Base-by-base conservation (phyloP, 2,113 vertebrate species). In the Cromileptes altivelis region DNA sequence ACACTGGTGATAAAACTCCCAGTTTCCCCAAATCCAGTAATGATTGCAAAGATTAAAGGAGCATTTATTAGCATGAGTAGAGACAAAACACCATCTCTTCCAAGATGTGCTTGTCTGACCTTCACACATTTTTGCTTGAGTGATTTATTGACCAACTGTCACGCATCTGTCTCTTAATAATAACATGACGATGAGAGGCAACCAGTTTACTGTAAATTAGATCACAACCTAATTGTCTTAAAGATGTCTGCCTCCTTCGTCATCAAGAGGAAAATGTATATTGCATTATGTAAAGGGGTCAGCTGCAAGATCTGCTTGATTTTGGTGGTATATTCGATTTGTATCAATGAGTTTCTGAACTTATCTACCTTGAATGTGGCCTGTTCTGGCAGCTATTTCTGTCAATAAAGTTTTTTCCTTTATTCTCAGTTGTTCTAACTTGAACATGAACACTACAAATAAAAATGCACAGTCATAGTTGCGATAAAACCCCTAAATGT, bases 71-170 rank as follows among this genome's bases (percentile, higher is more conserved):
- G 4, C 18, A 58, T 1, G 11, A 18, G 6, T 10, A 27, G 11
- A 62, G 15, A 67, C 6, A 52, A 47, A 65, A 33, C 23, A 42
- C 1, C 27, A 27, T 11, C 5, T 78, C 19, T 5, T 70, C 33
- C 56, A 10, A 58, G 30, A 75, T 13, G 15, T 67, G 23, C 13
- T 50, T 49, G 37, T 70, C 23, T 0, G 17, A 78, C 45, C 21
- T 17, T 80, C 27, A 70, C 62, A 80, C 33, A 3, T 80, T 49
- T 82, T 56, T 58, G 80, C 33, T 78, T 74, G 57, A 84, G 47
- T 42, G 74, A 81, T 62, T 81, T 57, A 70, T 65, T 83, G 68
- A 83, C 72, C 65, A 65, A 30, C 60, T 58, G 7, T 69, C 56
- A 53, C 64, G 6, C 15, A 55, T 60, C 60, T 75, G 74, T 47